Evolutionary conservation across 2,797 vertebrate species (phyloP), one percentile per base, ranked within the genome.

Genomic region (Remorina albescens): DNA sequence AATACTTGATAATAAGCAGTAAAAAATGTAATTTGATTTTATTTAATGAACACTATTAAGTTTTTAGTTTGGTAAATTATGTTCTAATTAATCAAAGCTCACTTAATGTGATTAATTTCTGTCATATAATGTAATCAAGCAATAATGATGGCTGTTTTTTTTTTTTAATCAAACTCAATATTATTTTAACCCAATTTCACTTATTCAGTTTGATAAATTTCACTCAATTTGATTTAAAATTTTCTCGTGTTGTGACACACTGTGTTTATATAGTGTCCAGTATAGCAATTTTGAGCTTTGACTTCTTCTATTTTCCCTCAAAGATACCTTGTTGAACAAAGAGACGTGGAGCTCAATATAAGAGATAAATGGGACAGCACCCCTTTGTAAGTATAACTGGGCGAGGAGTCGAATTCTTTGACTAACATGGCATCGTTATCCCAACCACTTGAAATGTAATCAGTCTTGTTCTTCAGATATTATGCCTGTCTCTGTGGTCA

Each of bases 361-460:
- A 96, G 96, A 86, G 98, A 99, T 90, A 97, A 96, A 80, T 99
- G 98, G 97, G 96, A 99, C 94, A 98, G 97, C 86, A 98, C 96
- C 41, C 98, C 97, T 5, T 83, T 99, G 97, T 99, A 93, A 97
- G 98, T 96, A 71, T 18, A 25, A 19, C 36, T 6, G n/a, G 23
- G 8, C 6, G 37, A 21, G 1, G 1, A 0, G 3, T 39, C 10
- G 6, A 5, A 32, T 34, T 34, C 3, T 78, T 3, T 44, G 1
- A 6, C 6, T 57, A 13, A 59, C 5, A 49, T 6, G 1, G 0
- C 3, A 30, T 50, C 1, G 30, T 55, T 30, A 54, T 54, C 3
- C 1, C 19, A 2, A 39, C 34, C 16, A 2, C 2, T 62, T 50
- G 16, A 73, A 56, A 60, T 32, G 19, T 63, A 15, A 19, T 30